These are phyloP conservation scores for Myiozetetes cayanensis DNA, from an alignment of 2,113 vertebrate genomes.

Conservation along the genomic window DNA sequence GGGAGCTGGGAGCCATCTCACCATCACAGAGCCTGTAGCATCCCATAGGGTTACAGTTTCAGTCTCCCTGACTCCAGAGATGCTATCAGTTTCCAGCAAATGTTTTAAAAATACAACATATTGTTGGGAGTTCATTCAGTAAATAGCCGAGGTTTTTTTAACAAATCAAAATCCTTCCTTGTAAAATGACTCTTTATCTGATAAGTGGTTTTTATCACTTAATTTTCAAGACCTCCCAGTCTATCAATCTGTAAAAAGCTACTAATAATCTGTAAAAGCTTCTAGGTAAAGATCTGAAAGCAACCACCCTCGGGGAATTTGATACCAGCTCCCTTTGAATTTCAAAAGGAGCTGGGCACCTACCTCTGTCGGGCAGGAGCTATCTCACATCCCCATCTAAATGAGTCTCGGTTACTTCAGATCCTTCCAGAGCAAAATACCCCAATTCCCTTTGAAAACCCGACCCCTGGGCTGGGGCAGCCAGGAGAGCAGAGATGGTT, in stretches of 20 bases:
- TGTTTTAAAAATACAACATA: background rate
- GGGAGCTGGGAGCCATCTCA: background rate
- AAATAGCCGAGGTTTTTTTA: background rate
- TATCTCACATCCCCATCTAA: slow-evolving; percentile 60
- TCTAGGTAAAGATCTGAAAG: slow-evolving; percentile 21
- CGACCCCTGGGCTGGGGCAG: background rate
- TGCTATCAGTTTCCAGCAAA: slow-evolving; percentile 10
- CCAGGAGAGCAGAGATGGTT: background rate
- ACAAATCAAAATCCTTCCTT: background rate
- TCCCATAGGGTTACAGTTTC: background rate
- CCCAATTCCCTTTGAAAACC: slow-evolving; percentile 31
- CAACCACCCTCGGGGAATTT: slow-evolving; percentile 27
- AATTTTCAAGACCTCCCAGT: slow-evolving; percentile 41
- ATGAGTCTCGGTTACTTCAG: slow-evolving; percentile 42
- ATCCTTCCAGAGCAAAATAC: slow-evolving; percentile 9
- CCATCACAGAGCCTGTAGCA: background rate
- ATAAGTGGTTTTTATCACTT: background rate
- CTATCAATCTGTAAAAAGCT: slow-evolving; percentile 48
- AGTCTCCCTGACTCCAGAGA: background rate
- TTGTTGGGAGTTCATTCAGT: background rate
- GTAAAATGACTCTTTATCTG: background rate
- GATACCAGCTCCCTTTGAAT: slow-evolving; percentile 45
- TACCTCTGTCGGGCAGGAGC: slow-evolving; percentile 20
- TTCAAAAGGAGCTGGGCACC: slow-evolving; percentile 47
- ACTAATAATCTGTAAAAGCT: slow-evolving; percentile 56